These are phyloP conservation scores for Remorina albescens DNA, from an alignment of 2,797 vertebrate species.

Conservation along the genomic window DNA sequence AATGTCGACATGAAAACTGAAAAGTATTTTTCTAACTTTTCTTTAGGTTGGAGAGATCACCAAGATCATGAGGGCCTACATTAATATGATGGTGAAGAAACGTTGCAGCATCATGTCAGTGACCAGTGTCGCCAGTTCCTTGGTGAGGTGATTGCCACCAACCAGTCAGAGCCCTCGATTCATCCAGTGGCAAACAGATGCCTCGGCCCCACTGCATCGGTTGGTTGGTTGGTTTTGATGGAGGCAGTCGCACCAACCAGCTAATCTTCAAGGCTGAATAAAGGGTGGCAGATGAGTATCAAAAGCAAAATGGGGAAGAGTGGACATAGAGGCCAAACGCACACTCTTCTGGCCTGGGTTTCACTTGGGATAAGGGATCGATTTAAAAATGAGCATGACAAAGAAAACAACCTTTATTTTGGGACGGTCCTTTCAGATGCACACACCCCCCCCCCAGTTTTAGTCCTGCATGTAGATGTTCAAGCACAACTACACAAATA, in stretches of 20 bases:
- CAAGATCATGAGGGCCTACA: constrained; percentile 97
- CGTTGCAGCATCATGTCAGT: constrained; percentile 93
- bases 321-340: constrained; percentile 50
- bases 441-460: constrained; percentile 47
- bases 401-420: constrained; percentile 51
- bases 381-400: constrained; percentile 68
- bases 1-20: background rate
- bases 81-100: constrained; percentile 96
- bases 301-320: constrained; percentile 26
- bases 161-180: constrained; percentile 51
- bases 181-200: constrained; percentile 41
- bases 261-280: constrained; percentile 41
- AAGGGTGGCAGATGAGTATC: constrained; percentile 23
- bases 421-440: constrained; percentile 55
- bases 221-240: constrained; percentile 47
- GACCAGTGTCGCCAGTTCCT: constrained; percentile 86
- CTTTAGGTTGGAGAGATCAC: constrained; percentile 92
- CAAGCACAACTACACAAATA: constrained; percentile 75
- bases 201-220: constrained; percentile 23
- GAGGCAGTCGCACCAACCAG: constrained; percentile 56
- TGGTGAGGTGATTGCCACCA: constrained; percentile 88
- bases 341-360: constrained; percentile 52
- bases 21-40: constrained; percentile 12
- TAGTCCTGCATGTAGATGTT: constrained; percentile 82
- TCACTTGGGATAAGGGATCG: constrained; percentile 48